Evolutionary conservation across 2,797 vertebrate genomes (phyloP), one percentile per base, ranked within the genome.

Genomic region (Spea hammondii): DNA sequence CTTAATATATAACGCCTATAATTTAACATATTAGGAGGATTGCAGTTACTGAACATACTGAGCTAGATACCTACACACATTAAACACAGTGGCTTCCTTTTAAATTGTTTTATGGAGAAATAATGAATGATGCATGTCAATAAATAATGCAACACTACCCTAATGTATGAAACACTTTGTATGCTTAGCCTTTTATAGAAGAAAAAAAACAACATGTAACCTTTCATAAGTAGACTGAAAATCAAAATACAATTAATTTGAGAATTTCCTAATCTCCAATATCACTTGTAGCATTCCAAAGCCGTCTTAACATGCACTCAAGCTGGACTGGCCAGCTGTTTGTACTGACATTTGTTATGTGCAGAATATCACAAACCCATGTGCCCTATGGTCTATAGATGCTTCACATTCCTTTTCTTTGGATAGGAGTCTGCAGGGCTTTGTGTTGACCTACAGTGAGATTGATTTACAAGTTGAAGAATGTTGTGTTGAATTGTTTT

Each of bases 241-340:
- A 53, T 53, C 51, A 53, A 53, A 53, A 53, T 11, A 53, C 51
- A 53, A 53, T 53, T 53, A 53, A 64, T 64, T 6, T 64, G 14
- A 17, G 14, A 17, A 32, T 17, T 17, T 17, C 14, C 8, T 64
- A 59, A 59, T 59, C 57, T 59, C 11, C 4, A 49, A 48, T 78
- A 66, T 65, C 17, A 57, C 32, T 11, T n/a, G n/a, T 67, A 10
- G 68, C 64, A 75, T 80, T 75, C 78, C 78, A 14, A 49, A 70
- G 50, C 45, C 53, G 78, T 70, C 78, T 47, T 70, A 14, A 80
- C 78, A 70, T 65, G 72, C 50, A 48, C 14, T 12, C 44, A n/a
- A 13, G 13, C 7, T 11, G 32, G 51, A 12, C 7, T 12, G 10
- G 44, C 66, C 72, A 54, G 57, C 72, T 70, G 72, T 50, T 47